A percentile compares a stretch with the other conserved stretches of the same genome.
Evolutionary conservation across 2,888 invertebrate species (phyloP).

Genomic region (Lepidocyrtinus sp.): DNA sequence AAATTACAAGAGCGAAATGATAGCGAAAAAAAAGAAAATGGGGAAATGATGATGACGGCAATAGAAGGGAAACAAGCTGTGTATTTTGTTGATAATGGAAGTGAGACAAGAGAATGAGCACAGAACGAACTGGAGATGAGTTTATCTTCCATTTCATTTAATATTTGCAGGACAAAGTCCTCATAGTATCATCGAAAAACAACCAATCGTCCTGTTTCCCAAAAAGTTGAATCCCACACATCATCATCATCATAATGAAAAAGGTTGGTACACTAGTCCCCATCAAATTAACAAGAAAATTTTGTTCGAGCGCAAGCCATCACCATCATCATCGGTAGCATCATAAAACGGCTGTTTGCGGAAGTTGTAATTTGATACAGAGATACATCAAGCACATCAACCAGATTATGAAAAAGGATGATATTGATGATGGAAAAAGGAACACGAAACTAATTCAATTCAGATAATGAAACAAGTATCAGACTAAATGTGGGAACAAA

Average conservation of each 20-base stretch:
- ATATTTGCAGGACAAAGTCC: conserved; percentile 38
- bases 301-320: not conserved
- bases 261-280: not conserved
- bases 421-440: not conserved
- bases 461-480: conserved; percentile 2
- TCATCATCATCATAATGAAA: not conserved
- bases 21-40: conserved; percentile 1
- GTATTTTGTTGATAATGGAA: conserved; percentile 10
- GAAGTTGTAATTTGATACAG: conserved; percentile 5
- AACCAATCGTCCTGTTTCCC: not conserved
- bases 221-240: not conserved
- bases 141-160: conserved; percentile 40
- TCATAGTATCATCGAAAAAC: not conserved
- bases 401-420: conserved; percentile 2
- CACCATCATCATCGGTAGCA: too few species aligned
- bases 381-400: conserved; percentile 3
- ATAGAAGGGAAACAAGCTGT: not conserved
- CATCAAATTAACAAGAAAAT: conserved; percentile 7
- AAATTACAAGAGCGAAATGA: not conserved
- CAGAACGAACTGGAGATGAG: conserved; percentile 13
- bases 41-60: conserved; percentile 12
- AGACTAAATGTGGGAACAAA: not conserved
- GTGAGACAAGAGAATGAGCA: conserved; percentile 28
- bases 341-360: not conserved
- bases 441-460: conserved; percentile 11